Base-by-base conservation (phyloP, 2,113 vertebrate genomes). In the Meriones unguiculatus region DNA sequence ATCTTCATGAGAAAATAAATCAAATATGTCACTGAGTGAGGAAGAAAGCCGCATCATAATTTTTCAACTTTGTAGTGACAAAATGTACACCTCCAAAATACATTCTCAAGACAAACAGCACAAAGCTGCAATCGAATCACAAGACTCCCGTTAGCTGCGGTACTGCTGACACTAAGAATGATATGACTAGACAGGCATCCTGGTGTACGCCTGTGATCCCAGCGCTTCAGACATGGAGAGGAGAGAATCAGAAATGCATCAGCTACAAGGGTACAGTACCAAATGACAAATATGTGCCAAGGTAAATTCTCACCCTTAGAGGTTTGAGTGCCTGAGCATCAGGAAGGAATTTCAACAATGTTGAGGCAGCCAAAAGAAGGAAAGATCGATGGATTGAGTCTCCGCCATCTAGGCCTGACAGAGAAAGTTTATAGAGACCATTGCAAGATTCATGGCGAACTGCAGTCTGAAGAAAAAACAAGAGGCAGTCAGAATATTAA, bases 331-430 rank as follows among this genome's bases (percentile, higher is more conserved):
- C 99, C 97, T 99, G 99, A 24, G 99, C 99, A 92, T 99, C 99
- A 20, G 99, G 99, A 95, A 99, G 99, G 98, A 99, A 99, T 98
- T 99, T 99, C 96, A 99, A 98, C 91, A 99, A 98, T 0, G 99
- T 99, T 94, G 99, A 99, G 41, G 99, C 99, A 81, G 99, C 99
- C 95, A 99, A 98, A 92, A 99, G 98, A 97, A 99, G 98, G 97
- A 99, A 99, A 96, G 99, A 99, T 5, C 99, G 98, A 98, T 99
- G 99, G 98, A 99, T 99, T 87, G 99, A 99, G 95, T 99, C 99
- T 91, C 99, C 99, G 35, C 99, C 99, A 97, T 99, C 99, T 97
- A 99, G 96, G 11, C 99, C 99, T 7, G 99, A 99, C 76, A 99
- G 98, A 25, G 99, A 99, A 38, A 99, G 99, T 97, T 99, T 99